Evolutionary conservation across 2,113 vertebrate species (phyloP), one percentile per base, ranked within the genome.

Genomic region (human (Homo sapiens)): DNA sequence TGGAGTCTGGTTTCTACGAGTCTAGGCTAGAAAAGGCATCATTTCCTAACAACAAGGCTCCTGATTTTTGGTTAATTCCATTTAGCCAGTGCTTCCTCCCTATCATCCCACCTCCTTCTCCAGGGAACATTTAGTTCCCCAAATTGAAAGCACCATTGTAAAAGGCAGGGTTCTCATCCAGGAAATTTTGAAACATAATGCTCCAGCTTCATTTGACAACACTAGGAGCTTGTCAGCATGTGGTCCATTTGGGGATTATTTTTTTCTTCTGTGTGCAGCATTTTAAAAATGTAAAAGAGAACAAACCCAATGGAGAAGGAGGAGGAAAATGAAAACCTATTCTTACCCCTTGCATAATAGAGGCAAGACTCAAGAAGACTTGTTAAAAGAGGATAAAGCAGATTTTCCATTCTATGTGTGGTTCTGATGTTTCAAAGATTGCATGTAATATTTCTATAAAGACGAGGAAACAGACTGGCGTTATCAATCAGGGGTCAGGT

Each of bases 221-320:
- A 93, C 89, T 30, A 97, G 50, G 57, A 93, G 84, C 35, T 95
- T 83, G 50, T 84, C 85, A 96, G 96, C 72, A 89, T 94, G 93
- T 18, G 73, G 81, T 76, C 81, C 85, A 43, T 92, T 96, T 81
- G 72, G 85, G 35, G 16, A 8, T 35, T 61, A 80, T 80, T 64
- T 38, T 59, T 5, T 1, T 43, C 66, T 73, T 94, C 82, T 86
- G 30, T 81, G 68, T n/a, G 27, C 14, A 83, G 61, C 52, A 81
- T 94, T 96, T 93, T 9, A 17, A 82, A 96, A 90, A 66, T 81
- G 50, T 85, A 81, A 97, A 52, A 96, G 32, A 61, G n/a, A 92
- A 59, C 10, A 87, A 59, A 11, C 38, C 66, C 57, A 97, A 12
- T 50, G 78, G 61, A 96, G 52, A 52, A 70, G 55, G 25, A 48